phyloP scores from a whole-genome alignment of 2,888 invertebrate genomes.

The Drosophila nr. medialis region DNA sequence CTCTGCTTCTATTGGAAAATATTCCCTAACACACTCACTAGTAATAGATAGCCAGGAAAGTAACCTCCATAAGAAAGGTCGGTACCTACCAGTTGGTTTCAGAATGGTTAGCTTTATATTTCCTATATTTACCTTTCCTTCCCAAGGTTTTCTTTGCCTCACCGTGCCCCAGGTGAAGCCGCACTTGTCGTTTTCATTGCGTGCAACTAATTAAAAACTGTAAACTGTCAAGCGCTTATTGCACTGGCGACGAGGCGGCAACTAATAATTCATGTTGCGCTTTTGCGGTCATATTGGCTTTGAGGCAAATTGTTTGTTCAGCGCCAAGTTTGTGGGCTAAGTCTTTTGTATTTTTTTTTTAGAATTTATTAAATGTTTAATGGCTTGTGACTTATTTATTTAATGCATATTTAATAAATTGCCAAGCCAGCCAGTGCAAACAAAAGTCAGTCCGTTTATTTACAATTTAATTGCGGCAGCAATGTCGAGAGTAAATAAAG shows the following conservation, averaged over 20 bases:
- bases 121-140: background rate
- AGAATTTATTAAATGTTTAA: constrained; percentile 68
- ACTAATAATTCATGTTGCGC: constrained; percentile 57
- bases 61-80: background rate
- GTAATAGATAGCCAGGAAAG: background rate
- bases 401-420: constrained; percentile 71
- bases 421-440: constrained; percentile 42
- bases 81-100: background rate
- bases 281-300: constrained; percentile 18
- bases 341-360: constrained; percentile 62
- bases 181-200: constrained; percentile 53
- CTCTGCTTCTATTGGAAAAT: background rate
- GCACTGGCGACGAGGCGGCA: constrained; percentile 27
- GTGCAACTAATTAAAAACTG: constrained; percentile 67
- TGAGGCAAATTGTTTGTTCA: constrained; percentile 50
- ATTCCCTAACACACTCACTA: background rate
- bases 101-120: background rate
- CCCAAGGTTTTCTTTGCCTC: constrained; percentile 5
- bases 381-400: constrained; percentile 65
- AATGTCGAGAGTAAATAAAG: constrained; percentile 9
- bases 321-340: constrained; percentile 61
- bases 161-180: constrained; percentile 29
- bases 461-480: constrained; percentile 72
- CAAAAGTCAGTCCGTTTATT: constrained; percentile 46
- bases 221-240: constrained; percentile 54